Evolutionary conservation across 2,888 invertebrate genomes (phyloP).

Genomic region (Crossocerus cetratus): DNA sequence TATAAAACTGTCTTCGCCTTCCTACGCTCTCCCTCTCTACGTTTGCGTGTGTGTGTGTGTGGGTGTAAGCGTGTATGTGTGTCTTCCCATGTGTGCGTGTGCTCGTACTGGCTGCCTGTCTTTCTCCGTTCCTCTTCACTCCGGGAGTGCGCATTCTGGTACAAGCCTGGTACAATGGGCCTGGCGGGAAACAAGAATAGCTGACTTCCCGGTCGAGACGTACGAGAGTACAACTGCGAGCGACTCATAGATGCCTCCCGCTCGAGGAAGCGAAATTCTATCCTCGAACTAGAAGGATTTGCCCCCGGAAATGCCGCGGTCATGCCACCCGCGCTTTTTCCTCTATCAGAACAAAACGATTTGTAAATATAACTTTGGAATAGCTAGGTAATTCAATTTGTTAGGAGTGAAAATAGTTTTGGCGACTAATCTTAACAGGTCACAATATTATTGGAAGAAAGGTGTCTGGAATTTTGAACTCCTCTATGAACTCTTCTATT

Average conservation of each 20-base stretch:
- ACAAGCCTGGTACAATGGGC: constrained; percentile 59
- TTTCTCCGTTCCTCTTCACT: constrained; percentile 16
- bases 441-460: no score
- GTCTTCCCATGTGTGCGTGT: no score
- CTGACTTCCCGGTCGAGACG: constrained; percentile 38
- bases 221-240: constrained; percentile 27
- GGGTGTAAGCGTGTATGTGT: constrained; percentile 20
- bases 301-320: not conserved
- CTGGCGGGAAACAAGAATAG: constrained; percentile 56
- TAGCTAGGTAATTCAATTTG: no score
- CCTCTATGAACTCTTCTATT: no score
- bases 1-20: constrained; percentile 72
- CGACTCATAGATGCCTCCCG: constrained; percentile 18
- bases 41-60: constrained; percentile 33
- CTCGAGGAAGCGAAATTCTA: constrained; percentile 13
- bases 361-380: no score
- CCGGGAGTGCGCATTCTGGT: constrained; percentile 35
- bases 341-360: no score
- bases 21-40: constrained; percentile 46
- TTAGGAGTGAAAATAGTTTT: no score
- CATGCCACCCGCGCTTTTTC: not conserved
- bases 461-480: no score
- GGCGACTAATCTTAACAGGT: no score
- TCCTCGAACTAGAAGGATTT: constrained; percentile 11
- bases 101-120: no score